Evolutionary conservation across 2,888 invertebrate species (phyloP).

Genomic region (Xestoiulus laeticollis): DNA sequence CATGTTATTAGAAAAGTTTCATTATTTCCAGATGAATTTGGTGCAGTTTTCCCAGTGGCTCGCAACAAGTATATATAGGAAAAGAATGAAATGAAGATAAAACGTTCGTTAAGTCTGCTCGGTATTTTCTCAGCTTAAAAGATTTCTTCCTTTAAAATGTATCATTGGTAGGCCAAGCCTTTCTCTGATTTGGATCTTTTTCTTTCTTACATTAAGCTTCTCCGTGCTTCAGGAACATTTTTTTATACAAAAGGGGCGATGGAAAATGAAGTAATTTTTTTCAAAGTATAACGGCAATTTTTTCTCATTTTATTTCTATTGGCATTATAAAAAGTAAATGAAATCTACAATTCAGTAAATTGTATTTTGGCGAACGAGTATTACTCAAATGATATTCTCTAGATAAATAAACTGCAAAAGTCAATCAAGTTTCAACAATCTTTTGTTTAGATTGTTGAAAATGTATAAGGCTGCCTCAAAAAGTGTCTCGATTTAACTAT

Average conservation of each 20-base stretch:
- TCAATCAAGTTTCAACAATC: neutral
- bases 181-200: neutral
- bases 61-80: neutral
- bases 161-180: slow-evolving; percentile 12
- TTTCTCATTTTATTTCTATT: neutral
- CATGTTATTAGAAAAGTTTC: neutral
- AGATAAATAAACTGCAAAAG: neutral
- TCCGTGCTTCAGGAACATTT: neutral
- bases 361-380: neutral
- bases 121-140: neutral
- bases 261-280: neutral
- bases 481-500: too few relatives aligned
- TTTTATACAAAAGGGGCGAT: neutral
- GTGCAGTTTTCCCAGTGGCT: neutral
- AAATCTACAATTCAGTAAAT: neutral
- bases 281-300: neutral
- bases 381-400: neutral
- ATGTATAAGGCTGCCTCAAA: too few relatives aligned
- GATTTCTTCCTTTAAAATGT: neutral
- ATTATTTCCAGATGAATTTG: neutral
- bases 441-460: too few relatives aligned
- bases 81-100: neutral
- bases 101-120: slow-evolving; percentile 12
- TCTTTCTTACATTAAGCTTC: slow-evolving; percentile 3
- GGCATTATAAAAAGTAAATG: slow-evolving; percentile 15